Evolutionary conservation across 2,797 vertebrate species (phyloP).

Genomic region (Sandelia bainsii): DNA sequence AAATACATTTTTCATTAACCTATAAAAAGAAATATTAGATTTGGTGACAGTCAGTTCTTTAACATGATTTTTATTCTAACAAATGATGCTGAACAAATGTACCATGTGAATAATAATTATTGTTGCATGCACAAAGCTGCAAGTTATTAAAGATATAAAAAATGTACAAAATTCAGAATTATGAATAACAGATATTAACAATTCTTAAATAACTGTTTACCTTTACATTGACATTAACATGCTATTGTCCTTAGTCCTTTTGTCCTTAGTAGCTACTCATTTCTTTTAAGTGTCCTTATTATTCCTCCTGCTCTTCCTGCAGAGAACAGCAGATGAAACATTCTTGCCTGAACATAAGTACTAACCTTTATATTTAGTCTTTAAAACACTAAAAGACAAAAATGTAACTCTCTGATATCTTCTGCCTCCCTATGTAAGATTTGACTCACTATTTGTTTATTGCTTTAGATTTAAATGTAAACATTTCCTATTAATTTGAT

Average conservation of each 20-base stretch:
- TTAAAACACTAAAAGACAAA: background rate
- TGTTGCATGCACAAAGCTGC: background rate
- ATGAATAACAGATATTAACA: background rate
- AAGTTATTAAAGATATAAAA: constrained; percentile 4
- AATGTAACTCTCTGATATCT: background rate
- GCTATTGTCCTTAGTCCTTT: background rate
- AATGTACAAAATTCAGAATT: background rate
- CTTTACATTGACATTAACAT: background rate
- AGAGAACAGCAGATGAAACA: background rate
- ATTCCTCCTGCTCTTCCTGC: background rate
- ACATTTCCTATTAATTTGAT: background rate
- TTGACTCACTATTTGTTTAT: background rate
- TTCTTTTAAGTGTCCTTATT: background rate
- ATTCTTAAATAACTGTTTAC: background rate
- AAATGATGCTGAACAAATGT: background rate
- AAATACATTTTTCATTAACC: constrained; percentile 16
- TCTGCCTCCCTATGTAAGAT: background rate
- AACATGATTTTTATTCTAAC: background rate
- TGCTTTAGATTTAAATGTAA: constrained; percentile 3
- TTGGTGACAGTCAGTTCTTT: background rate
- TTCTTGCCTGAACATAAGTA: background rate
- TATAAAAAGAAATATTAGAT: background rate
- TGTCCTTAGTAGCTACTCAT: background rate
- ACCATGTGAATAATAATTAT: background rate
- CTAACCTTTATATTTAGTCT: background rate